Evolutionary conservation across 2,888 invertebrate species (phyloP), one percentile per base, ranked within the genome.

Genomic region (Heteropelma amictum): DNA sequence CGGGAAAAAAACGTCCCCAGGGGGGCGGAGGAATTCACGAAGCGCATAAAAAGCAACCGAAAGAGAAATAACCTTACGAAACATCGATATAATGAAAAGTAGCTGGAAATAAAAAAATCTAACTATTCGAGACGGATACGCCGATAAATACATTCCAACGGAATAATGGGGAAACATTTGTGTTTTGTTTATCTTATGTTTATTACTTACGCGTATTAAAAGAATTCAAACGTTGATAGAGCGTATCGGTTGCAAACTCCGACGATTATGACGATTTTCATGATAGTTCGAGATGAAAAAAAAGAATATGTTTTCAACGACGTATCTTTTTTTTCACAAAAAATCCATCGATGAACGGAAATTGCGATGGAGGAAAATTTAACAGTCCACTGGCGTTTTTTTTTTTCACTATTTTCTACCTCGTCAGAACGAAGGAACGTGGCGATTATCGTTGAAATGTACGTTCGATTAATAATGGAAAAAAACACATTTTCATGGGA

Each of bases 151-250:
- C n/a, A n/a, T n/a, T n/a, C n/a, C n/a, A n/a, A n/a, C n/a, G n/a
- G n/a, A n/a, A n/a, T n/a, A n/a, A n/a, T n/a, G n/a, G n/a, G 12
- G 3, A 26, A 3, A 26, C 12, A 8, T 10, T 40, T 42, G 1
- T 33, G 19, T 33, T 21, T 28, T 51, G 14, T 14, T 60, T 30
- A 26, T 17, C n/a, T 47, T 47, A 3, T 47, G 4, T 7, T 3
- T 8, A 2, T 17, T 61, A 61, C 61, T 61, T 47, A 61, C 61
- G 19, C 38, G 65, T 64, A 45, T 60, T 40, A 38, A 68, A 60
- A 21, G 40, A 60, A n/a, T 21, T 60, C 38, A 60, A 60, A 49
- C 17, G 58, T 64, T 30, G 19, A 30, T 68, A 58, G 60, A 3
- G 38, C 38, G 51, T 68, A 60, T 51, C 40, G 51, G 19, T 60